These are phyloP conservation scores for Acrocephalus scirpaceus DNA, from an alignment of 2,797 vertebrate species.

Conservation along the genomic window DNA sequence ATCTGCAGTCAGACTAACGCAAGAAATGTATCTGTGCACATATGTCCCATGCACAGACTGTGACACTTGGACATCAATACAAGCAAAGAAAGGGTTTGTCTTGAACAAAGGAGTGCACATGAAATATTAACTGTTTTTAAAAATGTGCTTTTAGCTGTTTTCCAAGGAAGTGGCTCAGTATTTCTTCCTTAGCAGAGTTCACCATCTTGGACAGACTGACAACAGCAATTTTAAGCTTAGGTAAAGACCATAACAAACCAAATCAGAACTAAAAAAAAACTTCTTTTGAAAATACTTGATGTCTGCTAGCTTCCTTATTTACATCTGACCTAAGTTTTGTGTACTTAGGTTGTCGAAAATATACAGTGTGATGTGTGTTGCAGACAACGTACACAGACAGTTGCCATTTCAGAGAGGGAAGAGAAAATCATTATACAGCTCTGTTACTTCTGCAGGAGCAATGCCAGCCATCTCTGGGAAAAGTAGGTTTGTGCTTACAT, in stretches of 20 bases:
- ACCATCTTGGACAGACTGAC: not conserved
- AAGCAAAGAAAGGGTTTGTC: not conserved
- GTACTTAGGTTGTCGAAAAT: not conserved
- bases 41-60: not conserved
- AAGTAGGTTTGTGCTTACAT: not conserved
- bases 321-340: not conserved
- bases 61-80: not conserved
- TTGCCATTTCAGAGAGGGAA: not conserved
- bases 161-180: not conserved
- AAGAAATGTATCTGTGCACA: not conserved
- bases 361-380: not conserved
- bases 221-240: not conserved
- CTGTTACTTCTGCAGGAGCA: not conserved
- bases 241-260: not conserved
- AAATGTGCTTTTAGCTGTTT: not conserved
- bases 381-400: fast-evolving
- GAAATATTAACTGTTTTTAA: not conserved
- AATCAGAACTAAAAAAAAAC: not conserved
- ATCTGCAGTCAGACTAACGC: not conserved
- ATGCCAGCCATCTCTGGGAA: not conserved
- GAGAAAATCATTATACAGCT: not conserved
- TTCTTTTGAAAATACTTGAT: not conserved
- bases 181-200: not conserved
- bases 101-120: not conserved
- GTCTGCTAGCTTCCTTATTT: not conserved